phyloP scores from a whole-genome alignment of 2,888 invertebrate species.

The Phengaris arion region DNA sequence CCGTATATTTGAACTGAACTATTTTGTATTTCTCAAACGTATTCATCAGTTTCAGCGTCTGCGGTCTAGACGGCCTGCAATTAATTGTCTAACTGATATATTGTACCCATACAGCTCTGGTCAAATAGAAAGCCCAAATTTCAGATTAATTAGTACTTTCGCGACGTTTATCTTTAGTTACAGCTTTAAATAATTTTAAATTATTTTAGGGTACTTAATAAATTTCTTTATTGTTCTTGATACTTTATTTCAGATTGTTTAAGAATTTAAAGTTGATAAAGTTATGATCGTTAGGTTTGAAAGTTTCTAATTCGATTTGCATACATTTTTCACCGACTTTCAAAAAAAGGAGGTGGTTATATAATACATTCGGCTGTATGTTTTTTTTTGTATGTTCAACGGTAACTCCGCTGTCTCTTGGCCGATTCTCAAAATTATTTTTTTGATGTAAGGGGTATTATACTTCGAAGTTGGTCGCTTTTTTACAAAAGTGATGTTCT shows the following conservation, averaged over 20 bases:
- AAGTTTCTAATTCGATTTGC: not conserved
- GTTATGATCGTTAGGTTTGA: not conserved
- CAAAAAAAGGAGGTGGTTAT: too few relatives aligned
- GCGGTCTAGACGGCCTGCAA: slow-evolving; percentile 39
- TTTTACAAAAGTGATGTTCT: too few relatives aligned
- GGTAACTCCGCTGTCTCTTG: too few relatives aligned
- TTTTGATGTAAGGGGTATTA: too few relatives aligned
- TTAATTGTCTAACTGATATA: slow-evolving; percentile 39
- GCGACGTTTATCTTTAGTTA: not conserved
- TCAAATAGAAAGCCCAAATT: slow-evolving; percentile 6
- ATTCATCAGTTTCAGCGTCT: slow-evolving; percentile 38
- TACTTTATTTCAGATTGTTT: not conserved
- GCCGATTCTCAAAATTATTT: too few relatives aligned
- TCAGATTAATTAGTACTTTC: not conserved
- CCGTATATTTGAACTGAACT: not conserved
- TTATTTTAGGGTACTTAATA: not conserved
- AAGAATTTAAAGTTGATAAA: not conserved
- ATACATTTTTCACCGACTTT: not conserved
- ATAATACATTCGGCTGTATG: too few relatives aligned
- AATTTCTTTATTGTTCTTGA: not conserved
- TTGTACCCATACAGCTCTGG: slow-evolving; percentile 24
- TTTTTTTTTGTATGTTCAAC: too few relatives aligned
- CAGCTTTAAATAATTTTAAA: not conserved
- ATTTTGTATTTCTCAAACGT: slow-evolving; percentile 30
- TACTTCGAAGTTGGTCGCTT: too few relatives aligned